Percentiles rank a stretch among this genome's conserved stretches.
phyloP scores from a whole-genome alignment of 2,888 invertebrate genomes.

The Brenthis hecate region DNA sequence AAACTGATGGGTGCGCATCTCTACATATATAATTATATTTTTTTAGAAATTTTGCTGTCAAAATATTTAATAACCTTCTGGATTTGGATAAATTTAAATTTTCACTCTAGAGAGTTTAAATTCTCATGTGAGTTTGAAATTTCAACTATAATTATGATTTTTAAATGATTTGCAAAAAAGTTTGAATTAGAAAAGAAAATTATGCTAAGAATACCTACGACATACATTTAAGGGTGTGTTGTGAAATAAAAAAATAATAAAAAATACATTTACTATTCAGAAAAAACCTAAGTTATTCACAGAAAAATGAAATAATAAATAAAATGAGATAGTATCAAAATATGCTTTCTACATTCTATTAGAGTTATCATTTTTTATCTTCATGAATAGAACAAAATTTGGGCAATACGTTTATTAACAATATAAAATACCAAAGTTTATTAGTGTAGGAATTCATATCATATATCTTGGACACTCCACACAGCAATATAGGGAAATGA shows the following conservation, averaged over 20 bases:
- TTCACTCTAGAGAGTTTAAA: background rate
- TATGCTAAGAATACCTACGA: background rate
- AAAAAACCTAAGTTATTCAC: too few relatives aligned
- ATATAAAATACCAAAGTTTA: slow-evolving; percentile 47
- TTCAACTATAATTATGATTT: too few relatives aligned
- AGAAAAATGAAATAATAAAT: too few relatives aligned
- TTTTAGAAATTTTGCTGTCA: slow-evolving; percentile 63
- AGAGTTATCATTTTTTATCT: slow-evolving; percentile 14
- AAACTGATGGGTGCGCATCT: slow-evolving; percentile 50
- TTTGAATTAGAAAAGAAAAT: background rate
- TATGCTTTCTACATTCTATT: background rate
- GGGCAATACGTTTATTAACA: slow-evolving; percentile 9
- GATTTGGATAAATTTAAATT: slow-evolving; percentile 18
- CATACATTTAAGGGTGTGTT: background rate
- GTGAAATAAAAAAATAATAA: background rate
- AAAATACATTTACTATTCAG: too few relatives aligned
- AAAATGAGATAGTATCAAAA: too few relatives aligned
- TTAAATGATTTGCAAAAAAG: too few relatives aligned
- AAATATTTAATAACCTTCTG: slow-evolving; percentile 58
- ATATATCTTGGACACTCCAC: slow-evolving; percentile 58
- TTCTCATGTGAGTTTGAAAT: too few relatives aligned
- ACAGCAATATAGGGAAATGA: slow-evolving; percentile 58
- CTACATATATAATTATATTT: slow-evolving; percentile 62
- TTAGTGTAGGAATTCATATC: slow-evolving; percentile 67
- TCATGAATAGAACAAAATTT: slow-evolving; percentile 2